Percentiles rank a stretch among this genome's conserved stretches.
Evolutionary conservation across 2,888 invertebrate genomes (phyloP).

Genomic region (Erebia aethiops): DNA sequence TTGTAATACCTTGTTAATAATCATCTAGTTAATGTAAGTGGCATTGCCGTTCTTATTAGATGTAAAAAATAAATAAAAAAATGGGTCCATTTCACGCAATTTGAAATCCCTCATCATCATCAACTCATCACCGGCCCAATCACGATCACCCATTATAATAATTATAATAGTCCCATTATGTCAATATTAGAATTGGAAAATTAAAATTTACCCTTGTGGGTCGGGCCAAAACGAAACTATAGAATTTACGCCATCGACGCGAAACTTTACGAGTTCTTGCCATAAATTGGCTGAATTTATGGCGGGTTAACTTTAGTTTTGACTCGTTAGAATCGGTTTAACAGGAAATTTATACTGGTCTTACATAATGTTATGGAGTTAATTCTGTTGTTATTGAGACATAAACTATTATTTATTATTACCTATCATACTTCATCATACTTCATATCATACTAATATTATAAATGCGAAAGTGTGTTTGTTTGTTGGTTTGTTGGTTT

Average conservation of each 20-base stretch:
- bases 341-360: conserved; percentile 13
- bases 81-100: too few relatives aligned
- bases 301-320: conserved; percentile 14
- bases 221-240: conserved; percentile 15
- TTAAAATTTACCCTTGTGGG: background rate
- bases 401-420: background rate
- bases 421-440: too few relatives aligned
- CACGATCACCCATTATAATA: too few relatives aligned
- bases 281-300: conserved; percentile 19
- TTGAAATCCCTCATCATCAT: too few relatives aligned
- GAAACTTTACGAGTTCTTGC: conserved; percentile 16
- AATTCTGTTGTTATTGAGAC: background rate
- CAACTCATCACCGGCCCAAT: too few relatives aligned
- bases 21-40: too few relatives aligned
- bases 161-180: conserved; percentile 26
- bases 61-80: too few relatives aligned
- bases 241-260: conserved; percentile 27
- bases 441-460: too few relatives aligned
- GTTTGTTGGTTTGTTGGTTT: too few relatives aligned
- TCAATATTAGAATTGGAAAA: conserved; percentile 38
- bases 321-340: conserved; percentile 14
- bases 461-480: too few relatives aligned
- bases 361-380: conserved; percentile 4
- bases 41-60: too few relatives aligned
- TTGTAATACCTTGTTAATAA: too few relatives aligned